Evolutionary conservation across 2,797 vertebrate genomes (phyloP).

Genomic region (Coluber constrictor): DNA sequence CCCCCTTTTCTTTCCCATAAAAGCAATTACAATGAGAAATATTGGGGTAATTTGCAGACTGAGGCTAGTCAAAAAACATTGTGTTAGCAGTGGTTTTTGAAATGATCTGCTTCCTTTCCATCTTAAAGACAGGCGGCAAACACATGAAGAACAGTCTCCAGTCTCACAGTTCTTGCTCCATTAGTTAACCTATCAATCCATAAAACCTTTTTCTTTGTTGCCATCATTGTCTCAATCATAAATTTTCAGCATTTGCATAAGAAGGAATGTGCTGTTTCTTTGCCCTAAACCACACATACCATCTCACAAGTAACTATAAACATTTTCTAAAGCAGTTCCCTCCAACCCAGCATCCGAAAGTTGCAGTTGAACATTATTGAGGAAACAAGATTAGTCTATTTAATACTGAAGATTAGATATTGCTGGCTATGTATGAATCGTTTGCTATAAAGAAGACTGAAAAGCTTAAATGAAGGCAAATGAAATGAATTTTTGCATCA

Average conservation of each 20-base stretch:
- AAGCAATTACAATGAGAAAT: conserved; percentile 42
- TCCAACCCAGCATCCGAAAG: background rate
- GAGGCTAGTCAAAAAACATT: background rate
- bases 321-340: background rate
- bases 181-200: background rate
- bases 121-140: background rate
- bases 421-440: background rate
- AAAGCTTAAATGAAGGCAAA: background rate
- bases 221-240: background rate
- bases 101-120: background rate
- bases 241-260: background rate
- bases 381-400: background rate
- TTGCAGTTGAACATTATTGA: background rate
- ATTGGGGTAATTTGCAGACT: conserved; percentile 50
- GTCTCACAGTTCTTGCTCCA: background rate
- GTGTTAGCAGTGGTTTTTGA: background rate
- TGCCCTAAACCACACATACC: background rate
- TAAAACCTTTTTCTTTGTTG: background rate
- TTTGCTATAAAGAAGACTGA: background rate
- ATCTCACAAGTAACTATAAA: background rate
- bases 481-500: conserved; percentile 35
- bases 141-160: background rate
- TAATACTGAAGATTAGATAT: background rate
- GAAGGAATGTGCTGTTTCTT: background rate
- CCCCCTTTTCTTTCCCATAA: background rate